phyloP scores from a whole-genome alignment of 2,888 invertebrate genomes.

The Eristalis arbustorum region DNA sequence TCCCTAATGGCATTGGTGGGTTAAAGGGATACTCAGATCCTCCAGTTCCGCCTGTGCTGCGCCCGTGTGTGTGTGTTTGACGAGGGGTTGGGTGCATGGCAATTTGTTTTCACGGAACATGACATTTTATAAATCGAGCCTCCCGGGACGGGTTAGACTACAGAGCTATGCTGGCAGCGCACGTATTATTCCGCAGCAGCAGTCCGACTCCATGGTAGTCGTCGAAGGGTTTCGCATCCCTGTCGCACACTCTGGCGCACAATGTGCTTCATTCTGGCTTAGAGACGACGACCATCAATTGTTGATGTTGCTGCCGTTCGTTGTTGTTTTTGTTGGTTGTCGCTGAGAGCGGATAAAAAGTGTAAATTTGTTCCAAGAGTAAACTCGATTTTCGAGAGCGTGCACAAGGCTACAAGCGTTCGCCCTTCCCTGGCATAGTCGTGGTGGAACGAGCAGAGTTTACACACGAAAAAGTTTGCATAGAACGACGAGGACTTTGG shows the following conservation, averaged over 20 bases:
- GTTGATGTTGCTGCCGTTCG: slow-evolving; percentile 1
- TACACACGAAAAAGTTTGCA: slow-evolving; percentile 46
- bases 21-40: slow-evolving; percentile 2
- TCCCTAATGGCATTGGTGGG: neutral
- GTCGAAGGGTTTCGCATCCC: slow-evolving; percentile 25
- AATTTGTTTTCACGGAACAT: slow-evolving; percentile 68
- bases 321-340: slow-evolving; percentile 24
- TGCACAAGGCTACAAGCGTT: slow-evolving; percentile 54
- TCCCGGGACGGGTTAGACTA: slow-evolving; percentile 61
- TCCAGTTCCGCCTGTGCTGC: neutral
- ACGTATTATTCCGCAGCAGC: slow-evolving; percentile 1
- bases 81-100: slow-evolving; percentile 8
- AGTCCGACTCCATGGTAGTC: slow-evolving; percentile 23
- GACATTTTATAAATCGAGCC: slow-evolving; percentile 70
- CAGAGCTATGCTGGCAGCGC: slow-evolving; percentile 32
- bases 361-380: slow-evolving; percentile 59
- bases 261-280: slow-evolving; percentile 33
- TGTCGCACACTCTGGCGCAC: neutral
- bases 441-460: slow-evolving; percentile 26
- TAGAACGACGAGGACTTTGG: slow-evolving; percentile 31
- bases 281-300: slow-evolving; percentile 12
- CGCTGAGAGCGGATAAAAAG: slow-evolving; percentile 14
- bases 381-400: slow-evolving; percentile 66
- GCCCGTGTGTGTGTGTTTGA: neutral
- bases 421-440: slow-evolving; percentile 11